phyloP scores from a whole-genome alignment of 2,113 vertebrate species.

The Sylvia atricapilla region DNA sequence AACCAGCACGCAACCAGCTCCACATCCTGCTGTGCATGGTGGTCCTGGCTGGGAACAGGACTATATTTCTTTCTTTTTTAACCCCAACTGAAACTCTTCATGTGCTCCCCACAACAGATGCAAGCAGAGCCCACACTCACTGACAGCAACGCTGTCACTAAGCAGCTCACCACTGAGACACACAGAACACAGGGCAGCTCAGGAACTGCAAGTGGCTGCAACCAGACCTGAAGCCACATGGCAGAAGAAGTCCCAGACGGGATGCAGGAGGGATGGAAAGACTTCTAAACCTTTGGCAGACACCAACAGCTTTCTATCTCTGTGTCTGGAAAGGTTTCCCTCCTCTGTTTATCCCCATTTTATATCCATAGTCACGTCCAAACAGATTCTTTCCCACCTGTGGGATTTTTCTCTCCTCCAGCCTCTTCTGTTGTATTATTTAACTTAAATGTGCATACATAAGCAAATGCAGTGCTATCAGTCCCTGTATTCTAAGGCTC shows the following conservation, averaged over 20 bases:
- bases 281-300: neutral
- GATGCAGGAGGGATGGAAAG: neutral
- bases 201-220: neutral
- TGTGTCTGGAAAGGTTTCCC: neutral
- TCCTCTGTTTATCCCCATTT: neutral
- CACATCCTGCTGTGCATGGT: fast-evolving
- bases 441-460: neutral
- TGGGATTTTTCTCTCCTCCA: neutral
- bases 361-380: fast-evolving
- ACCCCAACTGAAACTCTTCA: neutral
- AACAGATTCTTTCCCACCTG: neutral
- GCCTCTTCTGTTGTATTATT: neutral
- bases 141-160: fast-evolving
- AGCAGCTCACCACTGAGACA: neutral
- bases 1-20: neutral
- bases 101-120: neutral
- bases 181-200: neutral
- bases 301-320: neutral
- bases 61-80: neutral
- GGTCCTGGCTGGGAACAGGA: neutral
- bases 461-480: neutral
- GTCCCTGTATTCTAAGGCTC: neutral
- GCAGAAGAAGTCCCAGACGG: neutral
- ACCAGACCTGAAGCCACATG: neutral
- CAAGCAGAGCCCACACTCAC: fast-evolving